Evolutionary conservation across 2,888 invertebrate genomes (phyloP), one percentile per base, ranked within the genome.

Genomic region (Dexiosoma caninum): DNA sequence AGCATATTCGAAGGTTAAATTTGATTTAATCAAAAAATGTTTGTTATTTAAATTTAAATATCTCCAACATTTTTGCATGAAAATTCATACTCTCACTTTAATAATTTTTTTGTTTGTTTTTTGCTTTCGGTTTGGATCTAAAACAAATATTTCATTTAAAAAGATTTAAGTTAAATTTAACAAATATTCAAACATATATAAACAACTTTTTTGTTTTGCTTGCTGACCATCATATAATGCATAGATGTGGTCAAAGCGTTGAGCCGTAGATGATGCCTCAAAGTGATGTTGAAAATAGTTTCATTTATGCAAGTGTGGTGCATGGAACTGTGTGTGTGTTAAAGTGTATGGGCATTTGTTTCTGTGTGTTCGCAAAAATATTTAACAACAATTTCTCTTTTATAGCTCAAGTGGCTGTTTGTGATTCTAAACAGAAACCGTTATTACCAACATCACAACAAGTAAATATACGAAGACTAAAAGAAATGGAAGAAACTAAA

Each of bases 191-290:
- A 64, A 62, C 21, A 37, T 12, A 35, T 30, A 64, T 40, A 77
- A 64, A 57, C 23, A 42, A 49, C 12, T 40, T 16, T 57, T 69
- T 8, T 60, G 0, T 60, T 67, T 46, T 69, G 42, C 49, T 49
- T 42, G 32, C 62, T 76, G 67, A 55, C 80, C 67, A 76, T 60
- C 67, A 67, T 72, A 72, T 76, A 70, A 67, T 77, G 76, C 81
- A 81, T 77, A 81, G 64, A 72, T 81, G 81, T 72, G 81, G 81
- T 81, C 57, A 74, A 77, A 77, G 69, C 72, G 64, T 77, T 77
- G 62, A 69, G 72, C 57, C 72, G 77, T 69, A 64, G 49, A 57
- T 74, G 77, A 77, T 69, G 72, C 72, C 69, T 81, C 77, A 81
- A 81, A 81, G 69, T 77, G 76, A 76, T 80, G 75, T 51, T 44